phyloP scores from a whole-genome alignment of 1,140 invertebrate genomes.

The Argopecten irradians region DNA sequence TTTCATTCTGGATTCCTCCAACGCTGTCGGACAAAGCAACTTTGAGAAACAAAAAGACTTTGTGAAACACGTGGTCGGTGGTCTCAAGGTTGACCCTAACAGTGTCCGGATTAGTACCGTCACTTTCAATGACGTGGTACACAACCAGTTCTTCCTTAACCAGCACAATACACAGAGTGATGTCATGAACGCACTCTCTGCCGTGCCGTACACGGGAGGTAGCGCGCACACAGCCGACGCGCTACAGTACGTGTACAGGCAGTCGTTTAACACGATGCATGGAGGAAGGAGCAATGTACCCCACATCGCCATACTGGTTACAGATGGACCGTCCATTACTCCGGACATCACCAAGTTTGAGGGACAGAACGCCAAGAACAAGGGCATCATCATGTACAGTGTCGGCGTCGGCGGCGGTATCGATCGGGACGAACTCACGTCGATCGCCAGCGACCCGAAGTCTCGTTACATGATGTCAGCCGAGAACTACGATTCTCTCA shows the following conservation, averaged over 20 bases:
- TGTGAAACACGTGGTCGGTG: conserved; percentile 52
- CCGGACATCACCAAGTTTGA: conserved; percentile 46
- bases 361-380: conserved; percentile 54
- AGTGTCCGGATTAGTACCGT: conserved; percentile 54
- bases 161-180: conserved; percentile 47
- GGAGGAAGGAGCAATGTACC: conserved; percentile 55
- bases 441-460: conserved; percentile 52
- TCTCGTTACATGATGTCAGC: conserved; percentile 49
- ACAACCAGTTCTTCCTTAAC: conserved; percentile 65
- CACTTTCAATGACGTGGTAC: conserved; percentile 54
- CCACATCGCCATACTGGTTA: conserved; percentile 61
- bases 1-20: conserved; percentile 63
- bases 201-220: conserved; percentile 58
- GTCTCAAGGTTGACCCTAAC: conserved; percentile 56
- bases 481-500: conserved; percentile 50
- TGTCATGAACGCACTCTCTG: conserved; percentile 52
- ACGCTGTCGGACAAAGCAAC: conserved; percentile 57
- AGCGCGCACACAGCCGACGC: conserved; percentile 61
- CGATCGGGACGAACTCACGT: conserved; percentile 50
- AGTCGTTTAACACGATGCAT: conserved; percentile 55
- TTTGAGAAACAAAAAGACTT: conserved; percentile 53
- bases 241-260: conserved; percentile 56
- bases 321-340: conserved; percentile 56
- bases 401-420: conserved; percentile 54
- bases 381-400: conserved; percentile 45